Percentiles rank a stretch among this genome's conserved stretches.
Conservation (phyloP, 1,140 invertebrate genomes). For the Eciton burchellii region DNA sequence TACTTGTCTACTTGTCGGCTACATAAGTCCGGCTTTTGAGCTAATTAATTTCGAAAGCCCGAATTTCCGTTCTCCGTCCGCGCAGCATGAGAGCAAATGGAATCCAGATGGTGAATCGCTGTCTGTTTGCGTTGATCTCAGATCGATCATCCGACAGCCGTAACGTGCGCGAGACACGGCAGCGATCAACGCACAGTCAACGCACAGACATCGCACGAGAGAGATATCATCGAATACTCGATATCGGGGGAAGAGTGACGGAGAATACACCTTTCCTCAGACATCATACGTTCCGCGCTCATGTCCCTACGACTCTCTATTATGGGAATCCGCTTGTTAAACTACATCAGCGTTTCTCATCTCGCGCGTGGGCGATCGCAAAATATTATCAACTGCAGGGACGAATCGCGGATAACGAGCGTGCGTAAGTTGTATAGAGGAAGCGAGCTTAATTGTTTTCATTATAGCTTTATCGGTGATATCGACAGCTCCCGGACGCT, state of each 20-base stretch:
- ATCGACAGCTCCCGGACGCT: too few relatives aligned
- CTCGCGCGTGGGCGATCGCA: not conserved
- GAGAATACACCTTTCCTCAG: conserved; percentile 30
- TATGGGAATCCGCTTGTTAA: conserved; percentile 13
- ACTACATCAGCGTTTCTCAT: not conserved
- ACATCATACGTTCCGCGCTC: conserved; percentile 29
- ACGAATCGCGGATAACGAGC: too few relatives aligned
- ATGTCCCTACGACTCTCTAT: conserved; percentile 28
- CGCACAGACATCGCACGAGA: not conserved
- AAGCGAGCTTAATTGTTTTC: too few relatives aligned
- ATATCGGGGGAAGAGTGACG: not conserved
- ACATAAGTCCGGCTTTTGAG: too few relatives aligned
- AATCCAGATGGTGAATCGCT: conserved; percentile 12
- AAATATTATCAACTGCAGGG: conserved; percentile 35
- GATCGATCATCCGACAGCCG: conserved; percentile 48
- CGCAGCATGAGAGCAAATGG: not conserved
- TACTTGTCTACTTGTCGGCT: too few relatives aligned
- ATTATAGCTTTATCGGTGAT: too few relatives aligned
- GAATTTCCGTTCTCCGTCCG: conserved; percentile 3
- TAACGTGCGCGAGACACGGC: too few relatives aligned
- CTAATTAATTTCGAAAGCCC: not conserved
- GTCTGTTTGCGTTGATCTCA: not conserved
- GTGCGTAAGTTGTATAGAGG: too few relatives aligned
- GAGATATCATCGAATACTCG: conserved; percentile 8
- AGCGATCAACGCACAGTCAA: not conserved